Base-by-base conservation (phyloP, 2,888 invertebrate genomes). In the Candidula unifasciata region DNA sequence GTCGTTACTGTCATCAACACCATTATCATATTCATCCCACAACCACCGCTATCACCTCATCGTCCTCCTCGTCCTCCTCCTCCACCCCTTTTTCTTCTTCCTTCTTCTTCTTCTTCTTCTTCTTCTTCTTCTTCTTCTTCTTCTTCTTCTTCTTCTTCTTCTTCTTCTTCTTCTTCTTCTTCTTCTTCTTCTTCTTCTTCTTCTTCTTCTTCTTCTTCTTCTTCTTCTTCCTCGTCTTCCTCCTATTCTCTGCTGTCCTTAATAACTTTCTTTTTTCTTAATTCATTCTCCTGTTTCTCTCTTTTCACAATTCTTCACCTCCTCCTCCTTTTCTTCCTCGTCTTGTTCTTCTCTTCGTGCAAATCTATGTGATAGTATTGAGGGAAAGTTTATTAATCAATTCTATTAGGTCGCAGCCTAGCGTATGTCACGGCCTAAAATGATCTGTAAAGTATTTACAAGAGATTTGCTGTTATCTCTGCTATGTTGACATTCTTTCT, bases 71-170 rank as follows among this genome's bases (percentile, higher is more conserved):
- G 2, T 68, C 68, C n/a, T 68, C 13, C 30, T n/a, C 0, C 3
- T 68, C 13, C 68, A 27, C 13, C 30, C 27, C 30, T 13, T 44
- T 44, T 13, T 44, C 18, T 18, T 66, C 18, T 18, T 66, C 18
- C 66, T 66, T 66, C 66, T 66, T 66, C 66, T 66, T 66, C 66
- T 66, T 66, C 66, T 66, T 66, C 66, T 66, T 66, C 66, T 66
- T 66, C 66, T 66, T 73, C 73, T 73, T 73, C 73, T 73, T 73
- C 73, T 73, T 73, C 73, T 73, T 73, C 73, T 73, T 66, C 66
- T 73, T 73, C 73, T 73, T 73, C 73, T 73, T 73, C 73, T 73
- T 73, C 73, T 73, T 73, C 73, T 73, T 73, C 73, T 73, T 73
- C 73, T 73, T 73, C 73, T 73, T 73, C 73, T 73, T 73, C 73